A percentile compares a stretch with the other conserved stretches of the same genome.
These are phyloP conservation scores for Onthophagus taurus DNA, from an alignment of 1,140 invertebrate genomes.

Conservation along the genomic window DNA sequence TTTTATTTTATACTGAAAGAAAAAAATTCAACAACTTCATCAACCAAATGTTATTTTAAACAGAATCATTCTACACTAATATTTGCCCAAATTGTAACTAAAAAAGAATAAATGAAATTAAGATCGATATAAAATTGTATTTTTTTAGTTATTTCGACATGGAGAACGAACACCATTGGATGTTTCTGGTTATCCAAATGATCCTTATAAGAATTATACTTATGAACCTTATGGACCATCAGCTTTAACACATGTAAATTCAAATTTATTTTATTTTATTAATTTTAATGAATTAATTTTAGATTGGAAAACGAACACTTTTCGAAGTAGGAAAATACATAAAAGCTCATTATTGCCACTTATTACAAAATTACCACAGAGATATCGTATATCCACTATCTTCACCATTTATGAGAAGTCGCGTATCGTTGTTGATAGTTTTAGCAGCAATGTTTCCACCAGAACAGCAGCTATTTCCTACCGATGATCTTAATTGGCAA, in stretches of 20 bases:
- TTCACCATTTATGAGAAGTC: slow-evolving; percentile 47
- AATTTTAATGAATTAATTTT: slow-evolving; percentile 3
- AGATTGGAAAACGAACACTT: slow-evolving; percentile 40
- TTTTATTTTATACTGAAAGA: no score
- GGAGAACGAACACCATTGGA: slow-evolving; percentile 64
- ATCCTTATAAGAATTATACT: slow-evolving; percentile 46
- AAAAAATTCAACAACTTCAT: no score
- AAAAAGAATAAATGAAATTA: no score
- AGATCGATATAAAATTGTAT: no score
- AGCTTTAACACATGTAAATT: slow-evolving; percentile 66
- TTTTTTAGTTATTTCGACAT: slow-evolving; percentile 69
- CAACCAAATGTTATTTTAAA: no score
- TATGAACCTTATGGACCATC: slow-evolving; percentile 62
- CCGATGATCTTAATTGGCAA: slow-evolving; percentile 32
- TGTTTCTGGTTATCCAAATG: slow-evolving; percentile 55
- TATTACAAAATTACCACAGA: slow-evolving; percentile 33
- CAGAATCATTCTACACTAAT: no score
- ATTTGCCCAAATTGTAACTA: no score
- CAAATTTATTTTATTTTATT: slow-evolving; percentile 23
- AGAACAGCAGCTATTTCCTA: slow-evolving; percentile 24
- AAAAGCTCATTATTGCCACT: slow-evolving; percentile 36
- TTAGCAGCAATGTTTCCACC: slow-evolving; percentile 36
- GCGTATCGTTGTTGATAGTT: slow-evolving; percentile 40
- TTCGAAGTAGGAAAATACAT: slow-evolving; percentile 38
- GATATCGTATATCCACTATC: slow-evolving; percentile 42